Percentiles rank a stretch among this genome's conserved stretches.
phyloP scores from a whole-genome alignment of 2,888 invertebrate genomes.

The Drosophila anomelani region DNA sequence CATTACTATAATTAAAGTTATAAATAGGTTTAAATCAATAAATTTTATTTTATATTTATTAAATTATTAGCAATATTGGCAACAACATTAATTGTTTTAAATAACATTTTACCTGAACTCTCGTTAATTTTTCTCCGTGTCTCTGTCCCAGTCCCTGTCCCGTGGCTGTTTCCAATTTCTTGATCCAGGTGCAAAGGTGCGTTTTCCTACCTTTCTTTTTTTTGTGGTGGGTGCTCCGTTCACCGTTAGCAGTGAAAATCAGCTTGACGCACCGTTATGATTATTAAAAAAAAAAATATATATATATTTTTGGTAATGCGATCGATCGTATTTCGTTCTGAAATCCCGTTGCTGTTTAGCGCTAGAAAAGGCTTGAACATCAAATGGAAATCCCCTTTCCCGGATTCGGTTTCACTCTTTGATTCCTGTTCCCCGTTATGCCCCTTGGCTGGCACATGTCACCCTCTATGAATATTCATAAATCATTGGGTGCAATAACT shows the following conservation, averaged over 20 bases:
- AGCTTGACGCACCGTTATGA: slow-evolving; percentile 64
- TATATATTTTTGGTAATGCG: slow-evolving; percentile 66
- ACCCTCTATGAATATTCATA: slow-evolving; percentile 73
- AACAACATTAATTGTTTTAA: not conserved
- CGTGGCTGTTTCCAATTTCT: slow-evolving; percentile 29
- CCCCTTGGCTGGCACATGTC: slow-evolving; percentile 52
- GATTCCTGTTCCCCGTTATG: slow-evolving; percentile 60
- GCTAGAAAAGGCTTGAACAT: slow-evolving; percentile 24
- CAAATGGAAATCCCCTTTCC: slow-evolving; percentile 8
- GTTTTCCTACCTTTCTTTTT: slow-evolving; percentile 13
- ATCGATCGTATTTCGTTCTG: slow-evolving; percentile 49
- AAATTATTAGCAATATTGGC: too few species aligned
- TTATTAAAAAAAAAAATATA: slow-evolving; percentile 57
- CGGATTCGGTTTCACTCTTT: slow-evolving; percentile 30
- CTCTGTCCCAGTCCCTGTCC: not conserved
- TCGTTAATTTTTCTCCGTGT: not conserved
- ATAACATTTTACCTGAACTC: not conserved
- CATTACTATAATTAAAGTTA: too few species aligned
- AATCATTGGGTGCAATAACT: slow-evolving; percentile 74
- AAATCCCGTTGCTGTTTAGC: slow-evolving; percentile 16
- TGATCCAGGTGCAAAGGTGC: slow-evolving; percentile 30
- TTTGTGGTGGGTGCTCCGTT: slow-evolving; percentile 34
- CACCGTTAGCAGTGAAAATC: slow-evolving; percentile 71
- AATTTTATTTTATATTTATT: too few species aligned
- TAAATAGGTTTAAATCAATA: too few species aligned